These are phyloP conservation scores for Mastomys natalensis DNA, from an alignment of 2,113 vertebrate species.

Conservation along the genomic window DNA sequence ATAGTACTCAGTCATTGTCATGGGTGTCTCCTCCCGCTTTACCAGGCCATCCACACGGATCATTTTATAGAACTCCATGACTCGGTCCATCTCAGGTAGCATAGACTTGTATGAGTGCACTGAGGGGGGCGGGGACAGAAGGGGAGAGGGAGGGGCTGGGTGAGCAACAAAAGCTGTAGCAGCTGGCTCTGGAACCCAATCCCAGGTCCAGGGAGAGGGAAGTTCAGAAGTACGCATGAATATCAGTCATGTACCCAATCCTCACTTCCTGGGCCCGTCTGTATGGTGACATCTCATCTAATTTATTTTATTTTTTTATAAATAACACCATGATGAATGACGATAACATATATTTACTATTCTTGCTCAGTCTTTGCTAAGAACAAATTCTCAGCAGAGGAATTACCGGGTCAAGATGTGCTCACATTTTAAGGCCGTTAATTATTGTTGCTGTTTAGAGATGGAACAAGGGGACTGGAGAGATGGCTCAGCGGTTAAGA, in stretches of 20 bases:
- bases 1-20: conserved; percentile 89
- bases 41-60: conserved; percentile 87
- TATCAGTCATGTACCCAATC: not conserved
- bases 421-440: not conserved
- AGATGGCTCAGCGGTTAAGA: no score
- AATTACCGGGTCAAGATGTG: not conserved
- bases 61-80: conserved; percentile 90
- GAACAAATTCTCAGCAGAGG: not conserved
- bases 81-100: conserved; percentile 84
- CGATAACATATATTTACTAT: not conserved
- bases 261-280: no score
- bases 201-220: not conserved
- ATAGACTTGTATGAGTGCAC: conserved; percentile 87
- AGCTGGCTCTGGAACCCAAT: fast-evolving
- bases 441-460: not conserved
- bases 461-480: no score
- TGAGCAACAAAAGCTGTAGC: not conserved
- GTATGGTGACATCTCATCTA: not conserved
- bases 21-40: conserved; percentile 82
- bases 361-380: not conserved
- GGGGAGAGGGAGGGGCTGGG: fast-evolving
- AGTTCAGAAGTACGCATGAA: not conserved
- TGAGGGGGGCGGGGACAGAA: conserved; percentile 58
- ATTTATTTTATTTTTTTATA: not conserved
- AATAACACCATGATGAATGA: not conserved